These are phyloP conservation scores for Galerucella nymphaeae DNA, from an alignment of 2,888 invertebrate species.

Conservation along the genomic window DNA sequence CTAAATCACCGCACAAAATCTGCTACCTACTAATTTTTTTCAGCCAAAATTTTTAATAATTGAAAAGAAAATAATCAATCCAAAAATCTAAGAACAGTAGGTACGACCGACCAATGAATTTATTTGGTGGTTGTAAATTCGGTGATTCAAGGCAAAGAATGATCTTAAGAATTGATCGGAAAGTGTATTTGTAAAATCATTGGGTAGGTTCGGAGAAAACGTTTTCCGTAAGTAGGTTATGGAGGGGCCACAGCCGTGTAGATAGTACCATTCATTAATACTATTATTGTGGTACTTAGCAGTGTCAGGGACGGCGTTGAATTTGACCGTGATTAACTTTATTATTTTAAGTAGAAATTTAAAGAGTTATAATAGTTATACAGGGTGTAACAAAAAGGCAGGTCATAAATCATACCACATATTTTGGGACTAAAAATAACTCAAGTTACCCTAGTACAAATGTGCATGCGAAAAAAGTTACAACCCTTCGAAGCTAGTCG, in stretches of 20 bases:
- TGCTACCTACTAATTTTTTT: neutral
- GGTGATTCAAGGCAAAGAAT: conserved; percentile 38
- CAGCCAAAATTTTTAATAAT: neutral
- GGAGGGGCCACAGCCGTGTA: conserved; percentile 35
- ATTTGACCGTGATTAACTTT: neutral
- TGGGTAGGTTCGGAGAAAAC: conserved; percentile 45
- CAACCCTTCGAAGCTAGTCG: too few species aligned
- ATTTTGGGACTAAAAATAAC: too few species aligned
- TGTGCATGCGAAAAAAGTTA: too few species aligned
- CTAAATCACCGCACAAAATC: conserved; percentile 29
- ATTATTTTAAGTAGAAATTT: too few species aligned
- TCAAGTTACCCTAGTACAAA: too few species aligned
- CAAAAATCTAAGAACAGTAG: neutral
- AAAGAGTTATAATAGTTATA: too few species aligned
- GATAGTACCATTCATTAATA: conserved; percentile 33
- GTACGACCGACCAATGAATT: neutral
- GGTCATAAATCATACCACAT: too few species aligned
- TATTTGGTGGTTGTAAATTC: conserved; percentile 19
- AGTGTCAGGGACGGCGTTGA: conserved; percentile 9
- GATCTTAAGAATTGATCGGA: conserved; percentile 42
- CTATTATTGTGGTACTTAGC: neutral
- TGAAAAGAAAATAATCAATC: neutral
- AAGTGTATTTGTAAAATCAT: conserved; percentile 51
- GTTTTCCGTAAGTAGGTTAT: conserved; percentile 30
- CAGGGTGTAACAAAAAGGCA: too few species aligned